A percentile compares a stretch with the other conserved stretches of the same genome.
Conservation (phyloP, 2,113 vertebrate species). For the Dicerorhinus sumatrensis region DNA sequence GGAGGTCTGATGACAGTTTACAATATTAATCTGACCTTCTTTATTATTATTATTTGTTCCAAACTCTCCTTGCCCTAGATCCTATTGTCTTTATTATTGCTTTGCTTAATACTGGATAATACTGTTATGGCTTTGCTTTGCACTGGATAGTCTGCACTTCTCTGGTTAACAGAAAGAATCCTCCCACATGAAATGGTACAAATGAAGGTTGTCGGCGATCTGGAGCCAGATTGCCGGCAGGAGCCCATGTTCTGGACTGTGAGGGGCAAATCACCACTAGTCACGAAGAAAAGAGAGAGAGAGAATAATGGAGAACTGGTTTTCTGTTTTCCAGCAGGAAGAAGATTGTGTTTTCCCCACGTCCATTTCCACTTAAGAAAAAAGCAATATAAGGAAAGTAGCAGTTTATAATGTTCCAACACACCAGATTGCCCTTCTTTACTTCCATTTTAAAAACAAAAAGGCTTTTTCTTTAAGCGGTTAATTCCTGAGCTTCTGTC, state of each 20-base stretch:
- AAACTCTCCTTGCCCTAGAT: not conserved
- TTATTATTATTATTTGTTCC: not conserved
- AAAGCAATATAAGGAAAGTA: not conserved
- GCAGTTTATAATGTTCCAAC: not conserved
- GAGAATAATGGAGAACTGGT: not conserved
- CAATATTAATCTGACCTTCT: not conserved
- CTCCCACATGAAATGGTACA: not conserved
- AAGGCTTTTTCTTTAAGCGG: not conserved
- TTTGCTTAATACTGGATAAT: not conserved
- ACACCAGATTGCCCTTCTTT: not conserved
- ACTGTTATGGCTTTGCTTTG: not conserved
- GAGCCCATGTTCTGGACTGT: not conserved
- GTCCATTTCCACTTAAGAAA: not conserved
- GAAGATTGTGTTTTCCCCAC: not conserved
- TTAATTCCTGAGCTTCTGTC: not conserved
- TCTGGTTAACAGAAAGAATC: constrained; percentile 6
- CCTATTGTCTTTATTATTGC: not conserved
- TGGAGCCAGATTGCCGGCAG: not conserved
- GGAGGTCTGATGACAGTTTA: not conserved
- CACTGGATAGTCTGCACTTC: not conserved
- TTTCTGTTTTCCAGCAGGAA: constrained; percentile 23
- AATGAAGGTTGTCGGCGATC: constrained; percentile 2
- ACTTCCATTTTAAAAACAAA: not conserved
- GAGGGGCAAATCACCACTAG: not conserved
- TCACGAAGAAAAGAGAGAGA: not conserved